Evolutionary conservation across 2,888 invertebrate genomes (phyloP).

Genomic region (Galeruca laticollis): DNA sequence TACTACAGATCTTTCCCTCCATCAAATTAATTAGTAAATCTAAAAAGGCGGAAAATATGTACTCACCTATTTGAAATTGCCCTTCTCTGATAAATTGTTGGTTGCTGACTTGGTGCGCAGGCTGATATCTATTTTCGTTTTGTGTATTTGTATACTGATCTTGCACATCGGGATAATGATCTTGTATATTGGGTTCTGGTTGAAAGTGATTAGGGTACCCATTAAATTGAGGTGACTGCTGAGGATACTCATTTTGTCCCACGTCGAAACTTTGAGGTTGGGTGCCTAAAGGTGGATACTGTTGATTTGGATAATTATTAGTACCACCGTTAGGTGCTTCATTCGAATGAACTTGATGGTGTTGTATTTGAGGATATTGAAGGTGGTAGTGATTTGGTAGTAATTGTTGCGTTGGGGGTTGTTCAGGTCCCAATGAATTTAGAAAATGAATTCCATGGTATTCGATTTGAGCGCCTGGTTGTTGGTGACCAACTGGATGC

Average conservation of each 20-base stretch:
- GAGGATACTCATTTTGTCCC: conserved; percentile 43
- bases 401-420: conserved; percentile 39
- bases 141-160: conserved; percentile 31
- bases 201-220: conserved; percentile 26
- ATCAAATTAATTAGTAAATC: too few relatives aligned
- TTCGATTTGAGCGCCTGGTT: conserved; percentile 38
- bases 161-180: conserved; percentile 17
- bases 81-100: conserved; percentile 41
- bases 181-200: conserved; percentile 32
- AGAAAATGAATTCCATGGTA: conserved; percentile 50
- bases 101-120: conserved; percentile 44
- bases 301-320: conserved; percentile 34
- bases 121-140: conserved; percentile 30
- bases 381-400: conserved; percentile 42
- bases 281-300: conserved; percentile 32
- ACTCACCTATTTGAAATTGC: conserved; percentile 39
- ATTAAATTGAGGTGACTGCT: conserved; percentile 43
- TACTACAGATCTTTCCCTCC: too few relatives aligned
- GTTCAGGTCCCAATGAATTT: conserved; percentile 41
- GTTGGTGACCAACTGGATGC: too few relatives aligned
- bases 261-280: conserved; percentile 37
- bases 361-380: conserved; percentile 45
- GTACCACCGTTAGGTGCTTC: conserved; percentile 13
- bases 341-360: conserved; percentile 15
- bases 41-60: too few relatives aligned